These are phyloP conservation scores for Trichogramma dendrolimi DNA, from an alignment of 2,888 invertebrate genomes.

Conservation along the genomic window DNA sequence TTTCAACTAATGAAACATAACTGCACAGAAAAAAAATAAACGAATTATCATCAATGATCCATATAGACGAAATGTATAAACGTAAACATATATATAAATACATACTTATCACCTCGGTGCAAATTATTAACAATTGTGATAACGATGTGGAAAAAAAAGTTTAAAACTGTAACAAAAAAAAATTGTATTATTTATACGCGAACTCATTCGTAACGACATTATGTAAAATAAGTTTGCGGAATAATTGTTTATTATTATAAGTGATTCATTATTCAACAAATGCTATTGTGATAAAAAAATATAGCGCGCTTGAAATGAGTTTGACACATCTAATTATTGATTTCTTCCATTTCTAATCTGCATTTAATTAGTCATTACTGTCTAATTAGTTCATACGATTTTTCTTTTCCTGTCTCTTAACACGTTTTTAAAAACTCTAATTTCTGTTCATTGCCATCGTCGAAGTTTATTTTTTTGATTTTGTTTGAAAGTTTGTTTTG, in stretches of 20 bases:
- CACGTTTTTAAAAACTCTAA: no score
- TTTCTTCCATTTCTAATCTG: no score
- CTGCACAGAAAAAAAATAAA: conserved; percentile 8
- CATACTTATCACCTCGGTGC: conserved; percentile 6
- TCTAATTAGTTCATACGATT: no score
- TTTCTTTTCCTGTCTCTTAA: no score
- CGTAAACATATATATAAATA: neutral
- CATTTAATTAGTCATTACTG: no score
- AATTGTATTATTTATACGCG: conserved; percentile 22
- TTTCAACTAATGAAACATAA: conserved; percentile 21
- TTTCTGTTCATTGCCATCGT: no score
- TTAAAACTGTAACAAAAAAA: conserved; percentile 25
- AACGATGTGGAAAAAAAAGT: conserved; percentile 25
- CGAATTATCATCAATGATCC: conserved; percentile 19
- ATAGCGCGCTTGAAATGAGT: no score
- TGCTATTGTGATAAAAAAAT: conserved; percentile 21
- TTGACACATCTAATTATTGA: no score
- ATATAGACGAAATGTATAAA: conserved; percentile 1
- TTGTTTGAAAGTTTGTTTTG: no score
- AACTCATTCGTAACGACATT: neutral
- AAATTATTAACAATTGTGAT: conserved; percentile 20
- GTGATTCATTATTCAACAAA: conserved; percentile 22
- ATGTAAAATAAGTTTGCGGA: conserved; percentile 23
- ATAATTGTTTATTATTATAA: conserved; percentile 20
- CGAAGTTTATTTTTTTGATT: no score